These are phyloP conservation scores for Ceratina japonica DNA, from an alignment of 1,140 invertebrate species.

Conservation along the genomic window DNA sequence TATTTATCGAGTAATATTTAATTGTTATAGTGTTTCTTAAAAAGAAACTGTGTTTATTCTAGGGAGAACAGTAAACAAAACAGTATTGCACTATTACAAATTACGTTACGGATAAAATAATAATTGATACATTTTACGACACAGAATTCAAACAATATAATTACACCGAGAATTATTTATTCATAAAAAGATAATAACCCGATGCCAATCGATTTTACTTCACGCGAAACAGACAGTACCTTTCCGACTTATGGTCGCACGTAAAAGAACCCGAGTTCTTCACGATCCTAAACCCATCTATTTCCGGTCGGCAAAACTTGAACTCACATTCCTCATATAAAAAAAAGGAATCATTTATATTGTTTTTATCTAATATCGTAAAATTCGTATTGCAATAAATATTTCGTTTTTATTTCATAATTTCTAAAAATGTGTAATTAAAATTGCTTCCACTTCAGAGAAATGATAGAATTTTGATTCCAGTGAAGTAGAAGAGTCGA, in stretches of 20 bases:
- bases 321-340: no score
- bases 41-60: neutral
- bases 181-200: neutral
- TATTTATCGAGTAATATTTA: neutral
- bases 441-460: no score
- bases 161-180: slow-evolving; percentile 1
- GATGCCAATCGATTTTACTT: slow-evolving; percentile 67
- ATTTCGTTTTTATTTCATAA: no score
- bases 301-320: neutral
- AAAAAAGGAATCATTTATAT: no score
- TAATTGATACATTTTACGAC: neutral
- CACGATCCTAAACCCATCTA: slow-evolving; percentile 31
- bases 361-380: no score
- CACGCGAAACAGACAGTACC: slow-evolving; percentile 56
- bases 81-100: neutral
- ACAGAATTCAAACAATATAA: slow-evolving; percentile 18
- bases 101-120: neutral
- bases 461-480: no score
- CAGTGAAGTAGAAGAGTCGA: no score
- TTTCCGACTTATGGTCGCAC: slow-evolving; percentile 48
- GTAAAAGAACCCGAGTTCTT: slow-evolving; percentile 58
- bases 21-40: neutral
- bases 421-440: no score
- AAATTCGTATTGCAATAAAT: no score
- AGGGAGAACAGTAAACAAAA: neutral